Evolutionary conservation across 2,113 vertebrate species (phyloP).

Genomic region (Puma concolor): DNA sequence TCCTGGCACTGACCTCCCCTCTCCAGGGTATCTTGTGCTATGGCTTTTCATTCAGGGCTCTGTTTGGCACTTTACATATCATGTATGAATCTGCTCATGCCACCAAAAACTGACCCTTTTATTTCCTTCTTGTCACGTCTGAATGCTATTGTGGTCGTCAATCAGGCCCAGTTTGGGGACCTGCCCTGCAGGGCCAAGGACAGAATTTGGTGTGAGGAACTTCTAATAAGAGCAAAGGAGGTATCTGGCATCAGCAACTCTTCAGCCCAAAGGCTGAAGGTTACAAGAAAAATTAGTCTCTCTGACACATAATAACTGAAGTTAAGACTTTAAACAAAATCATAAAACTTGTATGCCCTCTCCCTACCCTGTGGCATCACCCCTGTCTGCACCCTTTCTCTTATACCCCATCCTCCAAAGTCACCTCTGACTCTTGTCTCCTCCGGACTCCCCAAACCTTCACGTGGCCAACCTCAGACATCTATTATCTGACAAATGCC

Average conservation of each 20-base stretch:
- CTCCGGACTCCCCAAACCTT: neutral
- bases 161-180: neutral
- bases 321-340: slow-evolving; percentile 28
- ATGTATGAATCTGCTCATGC: neutral
- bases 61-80: neutral
- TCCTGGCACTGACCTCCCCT: neutral
- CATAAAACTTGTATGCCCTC: neutral
- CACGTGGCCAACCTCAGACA: neutral
- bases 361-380: neutral
- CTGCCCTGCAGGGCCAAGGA: neutral
- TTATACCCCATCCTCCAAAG: neutral
- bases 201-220: neutral
- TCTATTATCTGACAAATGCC: neutral
- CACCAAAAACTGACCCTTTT: neutral
- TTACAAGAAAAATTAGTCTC: slow-evolving; percentile 23
- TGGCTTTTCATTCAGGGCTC: neutral
- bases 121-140: neutral
- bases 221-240: slow-evolving; percentile 12
- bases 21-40: neutral
- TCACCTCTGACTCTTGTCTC: neutral
- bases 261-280: neutral
- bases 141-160: neutral
- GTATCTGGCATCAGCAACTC: neutral
- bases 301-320: neutral
- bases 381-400: neutral